Base-by-base conservation (phyloP, 23 tunicate genomes). In the Halocynthia aurantium region DNA sequence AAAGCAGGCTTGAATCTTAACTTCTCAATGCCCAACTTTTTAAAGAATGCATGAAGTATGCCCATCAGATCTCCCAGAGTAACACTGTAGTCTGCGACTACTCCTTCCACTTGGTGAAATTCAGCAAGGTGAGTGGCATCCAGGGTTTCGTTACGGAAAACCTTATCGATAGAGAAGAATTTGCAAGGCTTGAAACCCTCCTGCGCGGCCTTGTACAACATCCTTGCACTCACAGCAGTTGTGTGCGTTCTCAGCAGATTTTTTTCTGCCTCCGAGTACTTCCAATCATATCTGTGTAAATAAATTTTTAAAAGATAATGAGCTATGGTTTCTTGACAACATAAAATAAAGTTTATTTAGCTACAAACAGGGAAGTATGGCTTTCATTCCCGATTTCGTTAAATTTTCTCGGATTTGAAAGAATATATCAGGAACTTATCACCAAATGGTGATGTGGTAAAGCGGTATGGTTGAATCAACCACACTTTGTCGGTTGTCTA, bases 51-150 rank as follows among this genome's bases (percentile, higher is more conserved):
- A 51, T 84, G 71, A 52, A 94, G 57, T 15, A 88, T 76, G 7
- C 98, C 98, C 85, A 94, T 84, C 70, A 94, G 76, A 67, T 94
- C 98, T 15, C 91, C 90, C 55, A 94, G 81, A 7, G 98, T 88
- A 10, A 94, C 94, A 56, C 88, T 81, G 50, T 75, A 56, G 77
- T 94, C 98, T 7, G 98, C 98, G 55, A 94, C 88, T 5, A 94
- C 86, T 51, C 98, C 98, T 72, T 94, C 98, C 18, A 94, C 98
- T 85, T 94, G 98, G 62, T 88, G 95, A 61, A 94, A 94, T 67
- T 94, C 98, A 6, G 98, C 98, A 66, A 94, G 73, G 72, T 94
- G 98, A 62, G 98, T 94, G 6, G 94, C 85, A 71, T 94, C 98
- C 17, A 94, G 76, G 10, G 98, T 84, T 69, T 94, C 98, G 73